Evolutionary conservation across 2,113 vertebrate genomes (phyloP), one percentile per base, ranked within the genome.

Genomic region (Cheilinus undulatus): DNA sequence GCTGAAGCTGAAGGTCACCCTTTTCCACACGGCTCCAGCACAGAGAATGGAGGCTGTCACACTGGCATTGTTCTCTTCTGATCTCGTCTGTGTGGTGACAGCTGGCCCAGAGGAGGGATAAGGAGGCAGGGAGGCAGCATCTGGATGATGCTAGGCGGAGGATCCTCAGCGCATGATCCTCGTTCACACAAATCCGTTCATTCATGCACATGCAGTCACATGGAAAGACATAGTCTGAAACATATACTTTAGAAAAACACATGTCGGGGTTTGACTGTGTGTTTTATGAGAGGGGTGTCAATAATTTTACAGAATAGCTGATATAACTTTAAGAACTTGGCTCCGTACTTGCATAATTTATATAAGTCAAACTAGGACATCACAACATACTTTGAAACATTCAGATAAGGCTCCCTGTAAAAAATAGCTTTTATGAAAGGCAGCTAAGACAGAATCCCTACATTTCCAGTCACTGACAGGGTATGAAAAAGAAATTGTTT

Each of bases 11-110:
- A 87, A 83, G 83, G 86, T 80, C 53, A 57, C 61, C 65, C 27
- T 57, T 83, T 86, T 80, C 75, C 71, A 56, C 57, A 7, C 67
- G 56, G 80, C 83, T 83, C 59, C 69, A 13, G 61, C 50, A 69
- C 77, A 63, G 60, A 79, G 78, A 80, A 74, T 45, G 65, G 67
- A 86, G 22, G 68, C 70, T 75, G 73, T 85, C 57, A 65, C 67
- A 62, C 67, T 56, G 79, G 66, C 73, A 87, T 88, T 86, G 80
- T 83, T 78, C 78, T 62, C 51, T 62, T 63, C 78, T 74, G 82
- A 83, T 80, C 76, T 80, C 19, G 17, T 85, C 82, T 83, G 79
- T 69, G 69, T 58, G 85, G 67, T 74, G 84, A 88, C 78, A 81
- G 73, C 70, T 65, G 64, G 72, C 76, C 63, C 69, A 68, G 67